These are phyloP conservation scores for Tetranychus urticae DNA, from an alignment of 1,140 invertebrate species.

Conservation along the genomic window DNA sequence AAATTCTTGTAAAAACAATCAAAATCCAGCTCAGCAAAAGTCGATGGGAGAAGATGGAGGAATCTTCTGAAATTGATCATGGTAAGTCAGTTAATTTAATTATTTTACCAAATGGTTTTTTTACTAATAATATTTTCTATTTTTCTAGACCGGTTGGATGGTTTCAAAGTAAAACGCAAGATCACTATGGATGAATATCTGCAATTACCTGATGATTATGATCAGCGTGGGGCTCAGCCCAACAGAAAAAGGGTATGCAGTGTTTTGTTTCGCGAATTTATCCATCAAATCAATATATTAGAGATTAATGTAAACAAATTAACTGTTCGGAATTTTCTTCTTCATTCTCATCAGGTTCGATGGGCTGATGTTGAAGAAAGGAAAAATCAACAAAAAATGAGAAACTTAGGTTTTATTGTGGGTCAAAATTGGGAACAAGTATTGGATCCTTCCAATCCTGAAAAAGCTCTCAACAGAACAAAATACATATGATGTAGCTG, in stretches of 20 bases:
- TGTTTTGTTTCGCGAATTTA: neutral
- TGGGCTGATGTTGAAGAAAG: slow-evolving; percentile 92
- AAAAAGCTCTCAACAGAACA: slow-evolving; percentile 64
- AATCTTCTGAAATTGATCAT: neutral
- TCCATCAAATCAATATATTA: neutral
- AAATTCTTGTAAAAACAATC: too few species aligned
- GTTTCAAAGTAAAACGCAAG: neutral
- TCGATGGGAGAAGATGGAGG: neutral
- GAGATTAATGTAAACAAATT: neutral
- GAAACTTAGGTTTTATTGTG: slow-evolving; percentile 78
- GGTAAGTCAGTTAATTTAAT: neutral
- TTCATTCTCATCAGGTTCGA: slow-evolving; percentile 38
- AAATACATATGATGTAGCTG: slow-evolving; percentile 51
- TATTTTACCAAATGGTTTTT: neutral
- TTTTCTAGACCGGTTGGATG: neutral
- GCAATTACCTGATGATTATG: neutral
- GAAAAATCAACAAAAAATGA: slow-evolving; percentile 62
- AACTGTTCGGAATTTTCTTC: neutral
- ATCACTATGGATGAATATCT: neutral
- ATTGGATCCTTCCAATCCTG: slow-evolving; percentile 69
- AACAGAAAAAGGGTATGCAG: neutral
- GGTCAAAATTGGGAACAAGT: slow-evolving; percentile 81
- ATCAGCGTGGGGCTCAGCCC: neutral
- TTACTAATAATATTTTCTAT: neutral
- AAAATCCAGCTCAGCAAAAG: neutral